Percentiles rank a stretch among this genome's conserved stretches.
Evolutionary conservation across 1,140 invertebrate genomes (phyloP).

Genomic region (Holcopasites calliopsidis): DNA sequence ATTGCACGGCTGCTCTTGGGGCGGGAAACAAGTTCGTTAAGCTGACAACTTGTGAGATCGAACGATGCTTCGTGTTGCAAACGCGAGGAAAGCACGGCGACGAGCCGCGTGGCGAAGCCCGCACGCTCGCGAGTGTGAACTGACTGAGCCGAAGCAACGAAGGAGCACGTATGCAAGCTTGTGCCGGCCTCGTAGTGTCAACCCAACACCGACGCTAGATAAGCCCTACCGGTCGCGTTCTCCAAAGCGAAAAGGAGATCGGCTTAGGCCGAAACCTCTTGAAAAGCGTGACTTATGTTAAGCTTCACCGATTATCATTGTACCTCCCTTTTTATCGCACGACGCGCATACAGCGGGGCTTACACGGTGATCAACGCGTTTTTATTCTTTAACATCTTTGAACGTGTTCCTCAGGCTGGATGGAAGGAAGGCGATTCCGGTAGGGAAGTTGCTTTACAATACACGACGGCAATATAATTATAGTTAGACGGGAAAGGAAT

Average conservation of each 20-base stretch:
- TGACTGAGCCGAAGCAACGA: constrained; percentile 69
- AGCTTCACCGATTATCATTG: constrained; percentile 1
- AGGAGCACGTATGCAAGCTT: constrained; percentile 56
- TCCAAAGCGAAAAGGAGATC: constrained; percentile 45
- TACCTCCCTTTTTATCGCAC: background rate
- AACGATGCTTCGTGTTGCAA: no score
- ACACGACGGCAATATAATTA: no score
- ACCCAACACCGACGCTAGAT: constrained; percentile 74
- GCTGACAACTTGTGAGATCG: no score
- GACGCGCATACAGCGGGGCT: background rate
- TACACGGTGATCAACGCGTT: background rate
- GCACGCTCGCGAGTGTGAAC: constrained; percentile 71
- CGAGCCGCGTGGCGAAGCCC: constrained; percentile 51
- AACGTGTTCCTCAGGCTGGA: no score
- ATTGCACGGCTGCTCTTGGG: background rate
- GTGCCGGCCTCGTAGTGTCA: constrained; percentile 65
- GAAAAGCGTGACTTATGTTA: constrained; percentile 11
- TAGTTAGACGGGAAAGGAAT: no score
- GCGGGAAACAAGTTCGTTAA: background rate
- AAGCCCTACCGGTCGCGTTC: constrained; percentile 67
- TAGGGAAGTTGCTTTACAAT: no score
- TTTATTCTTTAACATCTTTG: no score
- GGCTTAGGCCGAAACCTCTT: background rate
- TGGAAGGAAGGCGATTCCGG: no score
- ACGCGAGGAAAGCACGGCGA: constrained; percentile 60